A percentile compares a stretch with the other conserved stretches of the same genome.
Evolutionary conservation across 2,113 vertebrate genomes (phyloP).

Genomic region (Aegypius monachus): DNA sequence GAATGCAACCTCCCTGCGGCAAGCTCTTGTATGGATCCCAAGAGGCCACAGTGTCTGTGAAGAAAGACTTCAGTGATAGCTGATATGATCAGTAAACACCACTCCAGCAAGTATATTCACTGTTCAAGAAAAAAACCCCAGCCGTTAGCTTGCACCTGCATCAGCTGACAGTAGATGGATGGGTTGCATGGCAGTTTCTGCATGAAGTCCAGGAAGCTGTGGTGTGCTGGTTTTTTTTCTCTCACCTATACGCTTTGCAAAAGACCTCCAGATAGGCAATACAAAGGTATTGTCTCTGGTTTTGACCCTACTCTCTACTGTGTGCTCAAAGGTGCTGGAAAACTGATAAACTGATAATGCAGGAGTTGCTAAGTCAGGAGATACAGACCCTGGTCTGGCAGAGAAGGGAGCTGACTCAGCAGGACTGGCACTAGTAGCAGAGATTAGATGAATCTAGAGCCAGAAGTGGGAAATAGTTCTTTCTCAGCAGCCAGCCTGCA

Average conservation of each 20-base stretch:
- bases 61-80: background rate
- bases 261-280: background rate
- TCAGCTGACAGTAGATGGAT: background rate
- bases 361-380: background rate
- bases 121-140: background rate
- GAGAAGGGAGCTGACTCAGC: constrained; percentile 6
- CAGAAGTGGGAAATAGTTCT: background rate
- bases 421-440: background rate
- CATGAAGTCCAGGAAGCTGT: background rate
- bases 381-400: background rate
- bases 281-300: background rate
- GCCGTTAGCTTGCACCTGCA: background rate
- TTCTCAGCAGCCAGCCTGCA: background rate
- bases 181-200: background rate
- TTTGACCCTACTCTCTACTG: background rate
- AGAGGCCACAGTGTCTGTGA: background rate
- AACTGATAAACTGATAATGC: background rate
- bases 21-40: background rate
- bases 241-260: background rate
- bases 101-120: background rate
- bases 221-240: background rate
- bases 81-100: background rate
- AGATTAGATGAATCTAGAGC: background rate
- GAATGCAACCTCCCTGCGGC: background rate
- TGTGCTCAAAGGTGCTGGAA: background rate